Conservation (phyloP, 2,113 vertebrate genomes). For the Rana temporaria region DNA sequence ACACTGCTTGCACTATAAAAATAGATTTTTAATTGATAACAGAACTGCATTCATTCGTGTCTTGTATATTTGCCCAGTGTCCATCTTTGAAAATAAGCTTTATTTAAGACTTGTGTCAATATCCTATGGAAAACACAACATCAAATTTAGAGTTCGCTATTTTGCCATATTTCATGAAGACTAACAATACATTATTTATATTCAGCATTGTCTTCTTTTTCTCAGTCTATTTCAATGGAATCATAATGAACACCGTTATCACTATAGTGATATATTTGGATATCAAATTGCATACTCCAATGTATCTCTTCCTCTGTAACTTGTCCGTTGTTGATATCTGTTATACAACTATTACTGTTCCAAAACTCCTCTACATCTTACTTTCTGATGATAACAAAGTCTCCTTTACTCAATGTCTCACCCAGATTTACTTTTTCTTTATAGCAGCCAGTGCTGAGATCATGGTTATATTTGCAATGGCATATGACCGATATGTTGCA, state of each 20-base stretch:
- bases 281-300: slow-evolving; percentile 39
- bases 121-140: slow-evolving; percentile 1
- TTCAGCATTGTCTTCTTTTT: slow-evolving; percentile 17
- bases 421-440: slow-evolving; percentile 57
- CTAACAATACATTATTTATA: neutral
- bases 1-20: too few species aligned
- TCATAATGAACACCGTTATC: slow-evolving; percentile 52
- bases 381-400: slow-evolving; percentile 25
- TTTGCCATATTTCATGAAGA: neutral
- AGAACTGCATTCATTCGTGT: too few species aligned
- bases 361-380: slow-evolving; percentile 51
- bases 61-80: too few species aligned
- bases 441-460: neutral
- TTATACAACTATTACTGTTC: slow-evolving; percentile 52
- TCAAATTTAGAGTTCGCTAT: neutral
- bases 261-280: slow-evolving; percentile 5
- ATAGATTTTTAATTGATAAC: too few species aligned
- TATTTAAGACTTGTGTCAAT: neutral
- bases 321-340: slow-evolving; percentile 58
- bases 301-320: slow-evolving; percentile 60
- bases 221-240: slow-evolving; percentile 23
- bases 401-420: slow-evolving; percentile 31
- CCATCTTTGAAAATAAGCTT: too few species aligned
- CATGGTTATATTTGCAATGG: slow-evolving; percentile 54
- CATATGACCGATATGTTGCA: slow-evolving; percentile 59